Evolutionary conservation across 1,140 invertebrate species (phyloP), one percentile per base, ranked within the genome.

Genomic region (Polyergus mexicanus): DNA sequence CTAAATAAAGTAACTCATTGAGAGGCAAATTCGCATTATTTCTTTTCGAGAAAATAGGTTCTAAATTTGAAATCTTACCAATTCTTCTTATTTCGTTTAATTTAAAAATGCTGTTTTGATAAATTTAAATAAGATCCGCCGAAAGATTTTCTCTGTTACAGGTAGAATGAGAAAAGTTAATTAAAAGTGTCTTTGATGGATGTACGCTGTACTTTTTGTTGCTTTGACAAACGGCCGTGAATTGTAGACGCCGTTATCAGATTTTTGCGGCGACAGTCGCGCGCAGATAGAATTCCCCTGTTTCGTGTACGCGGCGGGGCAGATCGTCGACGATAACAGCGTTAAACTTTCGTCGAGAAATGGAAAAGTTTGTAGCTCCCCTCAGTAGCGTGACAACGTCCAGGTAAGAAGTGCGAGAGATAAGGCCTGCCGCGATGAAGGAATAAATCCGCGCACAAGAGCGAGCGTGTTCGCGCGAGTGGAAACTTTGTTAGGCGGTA

Each of bases 391-490:
- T 72, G 66, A 81, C 66, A 72, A 38, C 78, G 51, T 81, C 66
- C 51, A 72, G 66, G 66, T 19, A 35, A 69, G 47, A 80, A 63
- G 32, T 51, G 32, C 32, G 78, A 44, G 44, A 72, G 68, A 74
- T 60, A 74, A 83, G 56, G 25, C 8, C 35, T 22, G 19, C 68
- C 13, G 32, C 22, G 56, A 78, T 44, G 78, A 22, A 47, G 60
- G 41, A 86, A 71, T 62, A 68, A 75, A 86, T 84, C 58, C 65
- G 69, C 85, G 85, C 85, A 76, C 44, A 56, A 68, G n/a, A 25
- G 69, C 62, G 38, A 47, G 41, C 41, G 13, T 56, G 32, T n/a
- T 44, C 65, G 19, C 44, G 51, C 44, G 51, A 68, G 51, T 41
- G 22, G 77, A 75, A 83, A 83, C 78, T 83, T 74, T 11, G 78